A percentile compares a stretch with the other conserved stretches of the same genome.
Evolutionary conservation across 2,797 vertebrate species (phyloP).

Genomic region (Austrolebias charrua): DNA sequence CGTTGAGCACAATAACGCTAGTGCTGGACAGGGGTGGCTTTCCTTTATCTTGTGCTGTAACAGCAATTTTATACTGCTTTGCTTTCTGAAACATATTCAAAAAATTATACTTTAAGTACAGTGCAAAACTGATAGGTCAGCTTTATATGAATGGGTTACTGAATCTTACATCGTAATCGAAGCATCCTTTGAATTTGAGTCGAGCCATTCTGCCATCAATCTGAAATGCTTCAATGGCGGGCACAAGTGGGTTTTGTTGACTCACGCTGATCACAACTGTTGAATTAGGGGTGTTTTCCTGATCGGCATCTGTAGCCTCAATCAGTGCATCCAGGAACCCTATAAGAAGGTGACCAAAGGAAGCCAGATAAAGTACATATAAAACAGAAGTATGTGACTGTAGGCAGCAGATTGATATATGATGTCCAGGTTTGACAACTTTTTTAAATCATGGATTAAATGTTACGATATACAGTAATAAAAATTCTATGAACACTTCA

Average conservation of each 20-base stretch:
- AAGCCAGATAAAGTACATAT: not conserved
- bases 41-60: slow-evolving; percentile 78
- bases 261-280: slow-evolving; percentile 63
- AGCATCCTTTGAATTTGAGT: slow-evolving; percentile 76
- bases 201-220: slow-evolving; percentile 3
- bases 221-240: slow-evolving; percentile 55
- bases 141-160: not conserved
- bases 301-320: slow-evolving; percentile 71
- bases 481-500: too few species aligned
- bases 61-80: slow-evolving; percentile 65
- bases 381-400: not conserved
- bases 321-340: slow-evolving; percentile 56
- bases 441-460: not conserved
- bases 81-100: slow-evolving; percentile 65
- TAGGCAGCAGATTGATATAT: not conserved
- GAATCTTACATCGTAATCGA: slow-evolving; percentile 81
- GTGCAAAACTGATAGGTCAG: not conserved
- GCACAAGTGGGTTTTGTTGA: slow-evolving; percentile 63
- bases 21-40: slow-evolving; percentile 66
- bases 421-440: not conserved
- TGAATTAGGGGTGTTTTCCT: slow-evolving; percentile 73
- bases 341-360: slow-evolving; percentile 27
- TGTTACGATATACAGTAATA: not conserved
- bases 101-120: not conserved
- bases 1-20: slow-evolving; percentile 55